phyloP scores from a whole-genome alignment of 2,888 invertebrate genomes.

The Keiferia lycopersicella region DNA sequence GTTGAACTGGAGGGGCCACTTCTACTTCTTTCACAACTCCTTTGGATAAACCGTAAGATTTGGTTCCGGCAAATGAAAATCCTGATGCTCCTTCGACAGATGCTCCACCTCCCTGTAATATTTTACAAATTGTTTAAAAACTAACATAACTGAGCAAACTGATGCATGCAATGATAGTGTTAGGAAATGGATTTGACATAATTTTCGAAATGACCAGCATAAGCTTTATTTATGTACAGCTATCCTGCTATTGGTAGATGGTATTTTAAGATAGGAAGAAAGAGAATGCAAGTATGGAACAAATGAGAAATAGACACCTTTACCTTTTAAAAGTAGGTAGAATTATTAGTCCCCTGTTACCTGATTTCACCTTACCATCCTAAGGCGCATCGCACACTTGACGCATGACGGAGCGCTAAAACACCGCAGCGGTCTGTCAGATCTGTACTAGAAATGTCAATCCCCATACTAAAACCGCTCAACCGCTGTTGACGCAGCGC shows the following conservation, averaged over 20 bases:
- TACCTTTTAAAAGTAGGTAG: constrained; percentile 24
- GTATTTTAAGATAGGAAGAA: not conserved
- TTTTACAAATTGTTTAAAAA: not conserved
- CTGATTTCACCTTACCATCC: constrained; percentile 22
- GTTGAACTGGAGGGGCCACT: constrained; percentile 38
- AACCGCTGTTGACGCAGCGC: no score
- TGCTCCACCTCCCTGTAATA: constrained; percentile 58
- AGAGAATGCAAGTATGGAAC: constrained; percentile 15
- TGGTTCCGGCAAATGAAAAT: constrained; percentile 52
- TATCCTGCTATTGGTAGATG: not conserved
- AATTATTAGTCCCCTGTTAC: constrained; percentile 27
- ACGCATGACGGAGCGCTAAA: no score
- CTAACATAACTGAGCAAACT: not conserved
- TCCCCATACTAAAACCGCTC: no score
- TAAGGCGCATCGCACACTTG: no score
- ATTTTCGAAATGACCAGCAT: not conserved
- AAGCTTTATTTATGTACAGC: constrained; percentile 9
- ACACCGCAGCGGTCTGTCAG: no score
- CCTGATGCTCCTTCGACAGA: constrained; percentile 52
- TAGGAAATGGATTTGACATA: not conserved
- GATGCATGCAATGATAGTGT: not conserved
- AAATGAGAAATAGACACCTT: constrained; percentile 18
- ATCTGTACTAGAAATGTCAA: no score
- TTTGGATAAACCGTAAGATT: constrained; percentile 46
- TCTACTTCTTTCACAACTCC: constrained; percentile 46